A percentile compares a stretch with the other conserved stretches of the same genome.
These are phyloP conservation scores for Urechis unicinctus DNA, from an alignment of 2,888 invertebrate species.

Conservation along the genomic window DNA sequence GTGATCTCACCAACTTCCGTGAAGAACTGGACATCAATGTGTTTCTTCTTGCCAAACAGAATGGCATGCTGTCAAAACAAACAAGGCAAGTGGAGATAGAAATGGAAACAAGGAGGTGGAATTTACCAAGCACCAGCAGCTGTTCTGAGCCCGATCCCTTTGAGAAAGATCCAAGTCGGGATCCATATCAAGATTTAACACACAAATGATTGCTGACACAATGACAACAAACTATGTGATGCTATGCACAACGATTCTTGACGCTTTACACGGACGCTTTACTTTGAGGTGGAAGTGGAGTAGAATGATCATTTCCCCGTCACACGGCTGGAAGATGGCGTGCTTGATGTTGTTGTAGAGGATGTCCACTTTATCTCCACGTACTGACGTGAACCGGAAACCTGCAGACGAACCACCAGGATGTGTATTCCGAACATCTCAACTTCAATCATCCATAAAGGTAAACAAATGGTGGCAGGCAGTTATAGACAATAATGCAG, in stretches of 20 bases:
- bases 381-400: conserved; percentile 88
- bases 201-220: neutral
- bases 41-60: conserved; percentile 99
- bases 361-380: conserved; percentile 99
- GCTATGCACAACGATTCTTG: no score
- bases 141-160: no score
- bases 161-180: no score
- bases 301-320: conserved; percentile 98
- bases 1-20: conserved; percentile 99
- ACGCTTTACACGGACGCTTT: no score
- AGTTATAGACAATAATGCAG: neutral
- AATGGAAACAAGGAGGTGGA: neutral
- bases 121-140: no score
- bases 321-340: conserved; percentile 98
- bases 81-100: neutral
- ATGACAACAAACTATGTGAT: no score
- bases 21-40: conserved; percentile 97
- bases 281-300: conserved; percentile 95
- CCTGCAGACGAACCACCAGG: no score
- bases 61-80: conserved; percentile 72
- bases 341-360: conserved; percentile 99
- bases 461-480: no score
- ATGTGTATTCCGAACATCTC: no score
- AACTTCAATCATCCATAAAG: no score
- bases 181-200: neutral